Evolutionary conservation across 2,888 invertebrate species (phyloP).

Genomic region (Mesorhabditis spiculigera): DNA sequence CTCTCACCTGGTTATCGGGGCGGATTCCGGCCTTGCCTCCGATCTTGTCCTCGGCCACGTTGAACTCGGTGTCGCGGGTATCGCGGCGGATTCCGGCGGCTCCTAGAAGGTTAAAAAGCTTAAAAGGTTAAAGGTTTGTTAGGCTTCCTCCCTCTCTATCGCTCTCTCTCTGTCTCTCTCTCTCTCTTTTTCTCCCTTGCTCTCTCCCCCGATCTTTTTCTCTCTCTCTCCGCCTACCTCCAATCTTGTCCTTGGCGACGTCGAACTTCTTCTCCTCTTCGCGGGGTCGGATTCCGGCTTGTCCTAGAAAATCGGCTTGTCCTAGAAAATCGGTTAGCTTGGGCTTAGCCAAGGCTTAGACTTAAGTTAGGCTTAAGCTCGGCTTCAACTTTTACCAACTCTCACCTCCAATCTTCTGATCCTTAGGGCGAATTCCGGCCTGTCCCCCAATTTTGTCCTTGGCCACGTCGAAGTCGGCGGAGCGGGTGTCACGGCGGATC

Average conservation of each 20-base stretch:
- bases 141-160: background rate
- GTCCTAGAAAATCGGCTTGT: background rate
- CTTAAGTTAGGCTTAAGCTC: background rate
- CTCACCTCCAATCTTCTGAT: background rate
- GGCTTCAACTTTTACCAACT: background rate
- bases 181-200: too few species aligned
- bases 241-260: background rate
- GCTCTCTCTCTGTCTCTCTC: too few species aligned
- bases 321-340: background rate
- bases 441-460: background rate
- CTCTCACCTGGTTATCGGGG: background rate
- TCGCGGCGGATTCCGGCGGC: conserved; percentile 3
- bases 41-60: conserved; percentile 3
- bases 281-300: too few species aligned
- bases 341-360: background rate
- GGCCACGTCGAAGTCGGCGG: background rate
- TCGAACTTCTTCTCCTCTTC: conserved; percentile 1
- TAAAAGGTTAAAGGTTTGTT: background rate
- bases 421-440: conserved; percentile 2
- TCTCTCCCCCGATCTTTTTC: background rate
- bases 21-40: conserved; percentile 1
- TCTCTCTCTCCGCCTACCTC: background rate
- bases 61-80: background rate
- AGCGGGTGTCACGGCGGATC: background rate
- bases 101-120: background rate